Evolutionary conservation across 2,888 invertebrate species (phyloP).

Genomic region (Drosophila neonasuta): DNA sequence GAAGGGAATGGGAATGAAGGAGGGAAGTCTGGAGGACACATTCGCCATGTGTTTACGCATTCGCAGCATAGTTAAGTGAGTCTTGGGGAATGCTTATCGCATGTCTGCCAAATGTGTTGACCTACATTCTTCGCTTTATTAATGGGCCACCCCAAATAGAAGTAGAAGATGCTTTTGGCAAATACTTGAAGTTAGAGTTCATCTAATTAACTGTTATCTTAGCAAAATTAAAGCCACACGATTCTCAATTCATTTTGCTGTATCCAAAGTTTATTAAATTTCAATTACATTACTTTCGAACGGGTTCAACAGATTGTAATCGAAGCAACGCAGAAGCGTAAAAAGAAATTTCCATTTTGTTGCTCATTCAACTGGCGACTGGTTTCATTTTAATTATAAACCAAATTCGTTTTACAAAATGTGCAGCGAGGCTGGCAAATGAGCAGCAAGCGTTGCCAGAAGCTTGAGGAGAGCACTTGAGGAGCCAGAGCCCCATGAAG

Average conservation of each 20-base stretch:
- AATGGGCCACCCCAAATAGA: constrained; percentile 48
- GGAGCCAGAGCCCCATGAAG: constrained; percentile 66
- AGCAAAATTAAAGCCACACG: background rate
- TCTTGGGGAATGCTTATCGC: constrained; percentile 28
- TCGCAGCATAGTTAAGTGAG: constrained; percentile 51
- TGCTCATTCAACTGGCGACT: constrained; percentile 74
- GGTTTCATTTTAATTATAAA: constrained; percentile 78
- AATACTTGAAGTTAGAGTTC: constrained; percentile 38
- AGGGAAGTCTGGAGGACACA: background rate
- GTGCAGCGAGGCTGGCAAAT: constrained; percentile 61
- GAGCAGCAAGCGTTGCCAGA: constrained; percentile 40
- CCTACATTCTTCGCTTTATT: constrained; percentile 69
- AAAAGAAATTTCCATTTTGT: constrained; percentile 68
- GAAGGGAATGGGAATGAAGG: background rate
- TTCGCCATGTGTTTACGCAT: constrained; percentile 56
- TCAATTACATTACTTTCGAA: constrained; percentile 40
- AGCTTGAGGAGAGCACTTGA: constrained; percentile 53
- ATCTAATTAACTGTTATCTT: constrained; percentile 64
- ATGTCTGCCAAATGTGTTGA: constrained; percentile 53
- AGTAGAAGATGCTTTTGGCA: constrained; percentile 6
- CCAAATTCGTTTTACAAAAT: constrained; percentile 66
- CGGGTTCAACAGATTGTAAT: constrained; percentile 69
- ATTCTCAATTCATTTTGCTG: background rate
- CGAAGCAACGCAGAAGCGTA: constrained; percentile 49
- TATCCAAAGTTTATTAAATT: constrained; percentile 13